Evolutionary conservation across 1,140 invertebrate species (phyloP), one percentile per base, ranked within the genome.

Genomic region (Atopsyche davidsoni): DNA sequence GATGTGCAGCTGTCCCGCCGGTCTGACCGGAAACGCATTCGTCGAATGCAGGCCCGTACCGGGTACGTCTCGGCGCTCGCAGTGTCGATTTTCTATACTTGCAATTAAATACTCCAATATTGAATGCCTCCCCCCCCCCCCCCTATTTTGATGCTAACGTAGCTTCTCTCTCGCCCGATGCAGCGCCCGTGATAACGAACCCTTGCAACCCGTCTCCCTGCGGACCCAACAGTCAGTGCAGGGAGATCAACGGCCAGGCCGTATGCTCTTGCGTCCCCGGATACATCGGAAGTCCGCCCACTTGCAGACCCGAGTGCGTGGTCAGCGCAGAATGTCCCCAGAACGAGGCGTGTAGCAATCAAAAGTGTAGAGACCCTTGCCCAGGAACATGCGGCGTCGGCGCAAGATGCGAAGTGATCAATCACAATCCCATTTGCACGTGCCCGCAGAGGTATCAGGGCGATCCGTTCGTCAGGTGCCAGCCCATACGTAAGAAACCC

Each of bases 1-100:
- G 7, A 79, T 80, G 69, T 87, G 85, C 58, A 79, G 72, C 53
- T 88, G 85, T 66, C 75, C 78, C n/a, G 62, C 73, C 57, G 75
- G 76, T 55, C 75, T 73, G 60, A 69, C 71, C 42, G 80, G 80
- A 57, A 81, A 81, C 64, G 77, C 84, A 22, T 83, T 83, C 57
- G 69, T 80, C 17, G 62, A 75, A 50, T 86, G 85, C 60, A 68
- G 53, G 47, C 64, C 57, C 34, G 60, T 70, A 45, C 63, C 63
- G 67, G 66, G 73, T 76, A 73, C 55, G 64, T 54, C 22, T 22
- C 31, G n/a, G 43, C 24, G 25, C 18, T 2, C 45, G 13, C 2
- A 6, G 2, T 17, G 6, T 51, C 25, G 19, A 14, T 44, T 16
- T 1, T 36, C 4, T 41, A 11, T 21, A 21, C 6, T n/a, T 38